Evolutionary conservation across 2,888 invertebrate species (phyloP).

Genomic region (Caenorhabditis angaria): DNA sequence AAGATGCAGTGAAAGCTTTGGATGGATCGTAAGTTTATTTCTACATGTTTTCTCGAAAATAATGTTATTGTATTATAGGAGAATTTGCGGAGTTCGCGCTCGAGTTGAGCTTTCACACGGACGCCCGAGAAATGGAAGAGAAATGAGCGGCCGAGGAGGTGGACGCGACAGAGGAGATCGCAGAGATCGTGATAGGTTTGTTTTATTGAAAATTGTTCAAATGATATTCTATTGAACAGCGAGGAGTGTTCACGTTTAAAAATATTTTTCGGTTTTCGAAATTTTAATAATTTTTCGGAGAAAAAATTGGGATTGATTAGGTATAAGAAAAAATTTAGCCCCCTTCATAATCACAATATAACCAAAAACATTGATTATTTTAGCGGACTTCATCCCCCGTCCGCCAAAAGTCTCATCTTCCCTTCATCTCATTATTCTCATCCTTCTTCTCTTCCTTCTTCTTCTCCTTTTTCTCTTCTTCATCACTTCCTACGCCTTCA

Average conservation of each 20-base stretch:
- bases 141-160: slow-evolving; percentile 51
- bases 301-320: slow-evolving; percentile 5
- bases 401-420: slow-evolving; percentile 39
- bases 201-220: too few species aligned
- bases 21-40: slow-evolving; percentile 77
- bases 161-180: slow-evolving; percentile 46
- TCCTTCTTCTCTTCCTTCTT: slow-evolving; percentile 33
- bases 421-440: slow-evolving; percentile 33
- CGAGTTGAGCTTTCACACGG: slow-evolving; percentile 74
- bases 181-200: slow-evolving; percentile 42
- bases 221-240: too few species aligned
- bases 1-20: slow-evolving; percentile 74
- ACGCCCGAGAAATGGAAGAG: slow-evolving; percentile 71
- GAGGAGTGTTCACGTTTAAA: background rate
- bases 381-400: slow-evolving; percentile 54
- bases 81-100: slow-evolving; percentile 74
- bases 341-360: background rate
- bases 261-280: background rate
- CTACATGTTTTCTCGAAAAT: background rate
- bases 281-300: background rate
- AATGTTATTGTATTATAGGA: slow-evolving; percentile 61
- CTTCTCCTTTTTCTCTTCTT: slow-evolving; percentile 6
- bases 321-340: background rate
- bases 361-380: slow-evolving; percentile 21
- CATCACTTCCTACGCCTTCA: too few species aligned